Conservation (phyloP, 2,797 vertebrate species). For the Macropodus opercularis region DNA sequence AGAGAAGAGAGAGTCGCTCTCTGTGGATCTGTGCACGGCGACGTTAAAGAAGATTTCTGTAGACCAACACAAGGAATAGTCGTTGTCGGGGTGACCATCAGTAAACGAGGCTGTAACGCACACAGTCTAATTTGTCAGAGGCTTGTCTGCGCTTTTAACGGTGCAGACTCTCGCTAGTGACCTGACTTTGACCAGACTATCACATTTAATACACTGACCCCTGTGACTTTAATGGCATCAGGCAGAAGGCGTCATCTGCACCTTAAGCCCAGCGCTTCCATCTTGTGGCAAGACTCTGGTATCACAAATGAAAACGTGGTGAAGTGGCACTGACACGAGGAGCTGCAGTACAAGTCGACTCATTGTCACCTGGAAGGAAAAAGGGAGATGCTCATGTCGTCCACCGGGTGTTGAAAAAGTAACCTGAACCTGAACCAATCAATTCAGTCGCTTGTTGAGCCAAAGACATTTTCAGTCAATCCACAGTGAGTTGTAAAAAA, state of each 20-base stretch:
- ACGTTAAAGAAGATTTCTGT: constrained; percentile 32
- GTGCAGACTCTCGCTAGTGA: background rate
- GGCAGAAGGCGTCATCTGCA: constrained; percentile 7
- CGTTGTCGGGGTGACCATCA: constrained; percentile 62
- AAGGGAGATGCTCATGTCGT: background rate
- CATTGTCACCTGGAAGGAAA: background rate
- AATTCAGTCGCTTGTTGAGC: too few relatives aligned
- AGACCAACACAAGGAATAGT: constrained; percentile 7
- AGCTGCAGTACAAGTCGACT: background rate
- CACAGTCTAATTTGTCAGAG: constrained; percentile 22
- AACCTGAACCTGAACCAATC: too few relatives aligned
- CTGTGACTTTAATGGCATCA: constrained; percentile 15
- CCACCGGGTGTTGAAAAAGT: too few relatives aligned
- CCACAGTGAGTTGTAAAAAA: too few relatives aligned
- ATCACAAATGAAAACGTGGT: constrained; percentile 26
- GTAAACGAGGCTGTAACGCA: constrained; percentile 17
- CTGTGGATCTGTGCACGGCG: background rate
- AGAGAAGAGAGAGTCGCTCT: background rate
- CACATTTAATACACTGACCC: background rate
- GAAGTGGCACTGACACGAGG: background rate
- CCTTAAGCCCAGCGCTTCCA: constrained; percentile 46
- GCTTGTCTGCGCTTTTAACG: background rate
- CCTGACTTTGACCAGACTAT: too few relatives aligned
- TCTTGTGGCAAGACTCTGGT: constrained; percentile 60
- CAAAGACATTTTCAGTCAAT: too few relatives aligned